Conservation (phyloP, 2,888 invertebrate species). For the Hypselothyrea guttata region DNA sequence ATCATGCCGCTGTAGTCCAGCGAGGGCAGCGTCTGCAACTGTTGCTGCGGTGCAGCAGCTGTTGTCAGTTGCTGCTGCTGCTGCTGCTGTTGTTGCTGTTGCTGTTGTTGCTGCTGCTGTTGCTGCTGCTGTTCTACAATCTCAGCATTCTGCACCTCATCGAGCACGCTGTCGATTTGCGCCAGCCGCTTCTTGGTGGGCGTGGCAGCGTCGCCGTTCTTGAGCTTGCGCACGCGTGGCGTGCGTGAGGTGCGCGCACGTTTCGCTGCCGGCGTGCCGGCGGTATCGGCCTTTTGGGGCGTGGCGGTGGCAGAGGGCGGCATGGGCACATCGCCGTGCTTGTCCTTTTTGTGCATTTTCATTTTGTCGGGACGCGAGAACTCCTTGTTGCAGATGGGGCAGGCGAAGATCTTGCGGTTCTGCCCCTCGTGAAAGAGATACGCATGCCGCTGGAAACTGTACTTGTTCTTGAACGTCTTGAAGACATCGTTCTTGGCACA, state of each 20-base stretch:
- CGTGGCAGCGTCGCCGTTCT: conserved; percentile 40
- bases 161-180: conserved; percentile 78
- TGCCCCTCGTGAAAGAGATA: conserved; percentile 81
- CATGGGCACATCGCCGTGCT: conserved; percentile 77
- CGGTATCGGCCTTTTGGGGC: conserved; percentile 46
- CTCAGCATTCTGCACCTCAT: conserved; percentile 77
- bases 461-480: conserved; percentile 81
- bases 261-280: conserved; percentile 59
- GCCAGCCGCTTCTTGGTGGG: conserved; percentile 76
- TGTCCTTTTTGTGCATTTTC: conserved; percentile 82
- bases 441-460: conserved; percentile 81
- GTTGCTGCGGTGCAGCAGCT: conserved; percentile 31
- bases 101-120: too few relatives aligned
- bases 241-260: conserved; percentile 68
- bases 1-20: conserved; percentile 81
- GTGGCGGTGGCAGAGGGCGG: conserved; percentile 58
- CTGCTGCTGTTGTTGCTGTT: conserved; percentile 50
- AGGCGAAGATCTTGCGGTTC: conserved; percentile 81
- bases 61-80: conserved; percentile 25
- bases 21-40: conserved; percentile 76
- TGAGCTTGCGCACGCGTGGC: conserved; percentile 67
- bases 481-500: conserved; percentile 81
- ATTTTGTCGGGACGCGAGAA: conserved; percentile 81
- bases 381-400: conserved; percentile 81
- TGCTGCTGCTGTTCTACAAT: conserved; percentile 40